Percentiles rank a stretch among this genome's conserved stretches.
Evolutionary conservation across 2,888 invertebrate species (phyloP).

Genomic region (Ommatoiulus sabulosus): DNA sequence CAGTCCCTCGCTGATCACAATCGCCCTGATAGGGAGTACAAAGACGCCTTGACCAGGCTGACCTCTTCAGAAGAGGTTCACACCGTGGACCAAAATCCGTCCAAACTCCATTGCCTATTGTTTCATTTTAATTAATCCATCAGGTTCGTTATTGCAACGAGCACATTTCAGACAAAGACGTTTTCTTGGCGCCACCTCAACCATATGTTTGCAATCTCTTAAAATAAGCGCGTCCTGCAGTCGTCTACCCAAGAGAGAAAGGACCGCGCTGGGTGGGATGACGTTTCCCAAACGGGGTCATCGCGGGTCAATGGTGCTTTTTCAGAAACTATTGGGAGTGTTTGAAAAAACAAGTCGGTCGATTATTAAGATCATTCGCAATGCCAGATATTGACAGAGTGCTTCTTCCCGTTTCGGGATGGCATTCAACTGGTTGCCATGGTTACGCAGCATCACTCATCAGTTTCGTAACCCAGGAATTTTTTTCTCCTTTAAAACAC

Average conservation of each 20-base stretch:
- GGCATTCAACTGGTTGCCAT: neutral
- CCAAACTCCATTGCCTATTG: neutral
- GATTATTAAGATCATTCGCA: too few species aligned
- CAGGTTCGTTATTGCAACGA: neutral
- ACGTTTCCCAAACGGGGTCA: too few species aligned
- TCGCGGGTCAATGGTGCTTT: too few species aligned
- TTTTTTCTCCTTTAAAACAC: too few species aligned
- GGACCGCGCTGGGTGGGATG: too few species aligned
- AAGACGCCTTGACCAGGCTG: neutral
- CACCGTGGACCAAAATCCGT: neutral
- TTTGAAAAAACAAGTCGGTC: too few species aligned
- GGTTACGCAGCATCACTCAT: neutral
- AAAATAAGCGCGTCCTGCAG: neutral
- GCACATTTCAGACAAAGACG: neutral
- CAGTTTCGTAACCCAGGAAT: neutral
- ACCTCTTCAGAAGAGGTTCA: neutral
- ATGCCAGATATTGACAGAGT: too few species aligned
- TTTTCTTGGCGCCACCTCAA: neutral
- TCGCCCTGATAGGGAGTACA: neutral
- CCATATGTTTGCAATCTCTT: neutral
- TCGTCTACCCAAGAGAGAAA: neutral
- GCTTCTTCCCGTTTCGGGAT: too few species aligned
- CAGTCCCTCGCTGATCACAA: neutral
- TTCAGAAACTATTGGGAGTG: too few species aligned
- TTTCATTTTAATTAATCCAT: neutral